Evolutionary conservation across 2,797 vertebrate species (phyloP).

Genomic region (Pelodytes ibericus): DNA sequence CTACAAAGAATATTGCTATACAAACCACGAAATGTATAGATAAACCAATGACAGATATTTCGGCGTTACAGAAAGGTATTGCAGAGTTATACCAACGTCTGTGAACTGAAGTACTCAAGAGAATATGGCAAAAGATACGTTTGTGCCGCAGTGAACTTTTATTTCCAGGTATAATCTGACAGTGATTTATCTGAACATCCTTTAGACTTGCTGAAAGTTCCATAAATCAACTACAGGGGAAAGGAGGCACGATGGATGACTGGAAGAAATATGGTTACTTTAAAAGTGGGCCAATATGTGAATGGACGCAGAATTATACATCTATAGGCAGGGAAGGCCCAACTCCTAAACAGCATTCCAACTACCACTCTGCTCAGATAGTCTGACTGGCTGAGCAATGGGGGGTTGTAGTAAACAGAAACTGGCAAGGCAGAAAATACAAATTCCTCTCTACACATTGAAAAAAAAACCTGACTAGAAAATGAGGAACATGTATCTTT

Average conservation of each 20-base stretch:
- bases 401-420: no score
- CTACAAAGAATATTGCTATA: neutral
- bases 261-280: constrained; percentile 25
- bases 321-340: no score
- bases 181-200: constrained; percentile 53
- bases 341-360: no score
- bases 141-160: constrained; percentile 43
- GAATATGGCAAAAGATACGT: constrained; percentile 23
- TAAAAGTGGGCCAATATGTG: constrained; percentile 5
- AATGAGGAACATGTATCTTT: neutral
- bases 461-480: neutral
- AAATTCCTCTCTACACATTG: neutral
- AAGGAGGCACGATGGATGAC: neutral
- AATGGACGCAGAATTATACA: neutral
- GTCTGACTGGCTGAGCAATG: no score
- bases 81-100: constrained; percentile 1
- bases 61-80: neutral
- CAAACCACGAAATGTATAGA: neutral
- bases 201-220: constrained; percentile 31
- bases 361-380: no score
- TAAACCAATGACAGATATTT: neutral
- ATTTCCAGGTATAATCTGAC: constrained; percentile 50
- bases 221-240: constrained; percentile 38
- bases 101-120: constrained; percentile 12
- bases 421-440: no score